A percentile compares a stretch with the other conserved stretches of the same genome.
Conservation (phyloP, 2,888 invertebrate genomes). For the Melanchra persicariae region DNA sequence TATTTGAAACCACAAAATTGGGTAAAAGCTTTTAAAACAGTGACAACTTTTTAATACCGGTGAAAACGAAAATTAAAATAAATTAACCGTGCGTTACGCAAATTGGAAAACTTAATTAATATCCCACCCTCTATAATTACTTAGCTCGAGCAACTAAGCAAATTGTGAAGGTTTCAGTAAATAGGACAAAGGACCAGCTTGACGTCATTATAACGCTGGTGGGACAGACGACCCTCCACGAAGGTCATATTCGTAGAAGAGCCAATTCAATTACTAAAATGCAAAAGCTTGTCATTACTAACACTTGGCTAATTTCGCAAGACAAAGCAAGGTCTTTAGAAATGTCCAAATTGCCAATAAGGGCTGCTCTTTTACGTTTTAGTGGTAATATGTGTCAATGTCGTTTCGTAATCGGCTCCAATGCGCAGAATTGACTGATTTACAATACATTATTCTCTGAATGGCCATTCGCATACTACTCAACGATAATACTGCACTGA, state of each 20-base stretch:
- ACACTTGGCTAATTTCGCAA: slow-evolving; percentile 6
- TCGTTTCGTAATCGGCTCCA: slow-evolving; percentile 21
- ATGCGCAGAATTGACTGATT: slow-evolving; percentile 28
- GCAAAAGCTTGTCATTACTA: slow-evolving; percentile 20
- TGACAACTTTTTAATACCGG: slow-evolving; percentile 17
- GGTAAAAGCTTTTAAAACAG: slow-evolving; percentile 38
- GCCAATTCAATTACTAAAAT: slow-evolving; percentile 51
- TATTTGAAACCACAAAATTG: slow-evolving; percentile 12
- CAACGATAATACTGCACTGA: slow-evolving; percentile 45
- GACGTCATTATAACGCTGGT: slow-evolving; percentile 50
- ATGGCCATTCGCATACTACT: slow-evolving; percentile 35
- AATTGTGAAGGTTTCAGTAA: slow-evolving; percentile 50
- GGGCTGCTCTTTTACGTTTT: slow-evolving; percentile 19
- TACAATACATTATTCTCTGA: slow-evolving; percentile 42
- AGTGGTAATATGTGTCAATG: slow-evolving; percentile 31
- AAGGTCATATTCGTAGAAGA: slow-evolving; percentile 35
- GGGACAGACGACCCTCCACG: slow-evolving; percentile 15
- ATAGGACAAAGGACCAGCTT: slow-evolving; percentile 49
- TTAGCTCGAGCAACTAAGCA: slow-evolving; percentile 50
- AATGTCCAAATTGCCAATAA: slow-evolving; percentile 17
- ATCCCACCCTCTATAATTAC: slow-evolving; percentile 62
- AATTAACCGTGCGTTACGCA: slow-evolving; percentile 29
- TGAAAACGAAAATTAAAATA: slow-evolving; percentile 37
- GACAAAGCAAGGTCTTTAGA: slow-evolving; percentile 17
- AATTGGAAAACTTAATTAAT: slow-evolving; percentile 62